These are phyloP conservation scores for Heliangelus exortis DNA, from an alignment of 2,797 vertebrate genomes.

Conservation along the genomic window DNA sequence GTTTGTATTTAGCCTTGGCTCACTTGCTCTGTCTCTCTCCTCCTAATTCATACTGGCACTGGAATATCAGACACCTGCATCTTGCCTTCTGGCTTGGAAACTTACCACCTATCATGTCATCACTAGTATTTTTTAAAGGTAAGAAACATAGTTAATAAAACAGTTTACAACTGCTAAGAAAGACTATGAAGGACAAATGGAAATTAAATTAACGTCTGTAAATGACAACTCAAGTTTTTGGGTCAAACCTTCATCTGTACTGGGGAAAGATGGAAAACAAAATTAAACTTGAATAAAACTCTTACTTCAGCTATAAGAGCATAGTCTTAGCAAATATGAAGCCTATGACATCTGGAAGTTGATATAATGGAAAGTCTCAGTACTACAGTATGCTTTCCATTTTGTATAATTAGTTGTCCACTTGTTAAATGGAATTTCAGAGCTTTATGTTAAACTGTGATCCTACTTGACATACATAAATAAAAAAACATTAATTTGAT, in stretches of 20 bases:
- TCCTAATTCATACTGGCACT: background rate
- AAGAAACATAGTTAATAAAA: background rate
- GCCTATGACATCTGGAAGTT: background rate
- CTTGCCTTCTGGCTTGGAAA: background rate
- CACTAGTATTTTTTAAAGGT: background rate
- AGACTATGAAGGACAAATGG: background rate
- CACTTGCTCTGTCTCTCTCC: background rate
- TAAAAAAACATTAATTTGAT: background rate
- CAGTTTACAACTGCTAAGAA: background rate
- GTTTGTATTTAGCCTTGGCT: background rate
- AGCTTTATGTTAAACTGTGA: background rate
- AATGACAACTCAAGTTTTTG: background rate
- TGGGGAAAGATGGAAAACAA: background rate
- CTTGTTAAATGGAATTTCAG: background rate
- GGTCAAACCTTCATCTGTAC: fast-evolving
- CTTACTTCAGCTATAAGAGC: background rate
- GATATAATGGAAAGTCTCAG: background rate
- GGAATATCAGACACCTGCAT: background rate
- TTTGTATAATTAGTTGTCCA: background rate
- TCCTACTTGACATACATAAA: background rate
- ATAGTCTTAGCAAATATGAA: background rate
- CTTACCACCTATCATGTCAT: background rate
- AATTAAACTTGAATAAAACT: background rate
- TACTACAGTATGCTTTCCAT: background rate
- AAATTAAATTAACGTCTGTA: background rate